Percentiles rank a stretch among this genome's conserved stretches.
Evolutionary conservation across 2,888 invertebrate genomes (phyloP).

Genomic region (Dasysyrphus albostriatus): DNA sequence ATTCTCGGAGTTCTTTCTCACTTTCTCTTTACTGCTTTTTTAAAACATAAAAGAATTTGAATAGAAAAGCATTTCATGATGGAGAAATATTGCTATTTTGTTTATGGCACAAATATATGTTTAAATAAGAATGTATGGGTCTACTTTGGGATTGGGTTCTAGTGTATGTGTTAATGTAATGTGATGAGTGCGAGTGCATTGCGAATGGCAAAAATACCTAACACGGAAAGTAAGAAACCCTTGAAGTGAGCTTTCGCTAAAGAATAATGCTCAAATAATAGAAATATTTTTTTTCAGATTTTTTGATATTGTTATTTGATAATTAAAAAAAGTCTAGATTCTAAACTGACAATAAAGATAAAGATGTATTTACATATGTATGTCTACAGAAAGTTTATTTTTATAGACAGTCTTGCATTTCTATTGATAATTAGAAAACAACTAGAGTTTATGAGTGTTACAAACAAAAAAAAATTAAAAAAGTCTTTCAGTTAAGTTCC

Average conservation of each 20-base stretch:
- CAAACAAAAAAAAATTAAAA: no score
- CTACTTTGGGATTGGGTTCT: neutral
- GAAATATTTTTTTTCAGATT: neutral
- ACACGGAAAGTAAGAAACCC: neutral
- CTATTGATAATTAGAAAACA: no score
- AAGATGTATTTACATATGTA: no score
- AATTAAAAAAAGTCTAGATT: no score
- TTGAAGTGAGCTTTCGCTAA: neutral
- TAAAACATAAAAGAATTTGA: neutral
- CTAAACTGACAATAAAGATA: no score
- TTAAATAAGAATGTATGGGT: neutral
- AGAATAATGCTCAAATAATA: neutral
- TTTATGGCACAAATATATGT: neutral
- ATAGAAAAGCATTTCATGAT: neutral
- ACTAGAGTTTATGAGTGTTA: no score
- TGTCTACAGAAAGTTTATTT: no score
- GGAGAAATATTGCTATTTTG: slow-evolving; percentile 12
- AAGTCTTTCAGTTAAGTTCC: no score
- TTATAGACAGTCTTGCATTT: no score
- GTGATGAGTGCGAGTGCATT: neutral
- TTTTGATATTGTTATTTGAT: neutral
- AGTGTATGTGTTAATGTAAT: neutral
- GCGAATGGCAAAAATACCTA: neutral
- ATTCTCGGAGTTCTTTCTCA: slow-evolving; percentile 48
- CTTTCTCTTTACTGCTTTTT: slow-evolving; percentile 44